Conservation (phyloP, 2,797 vertebrate genomes). For the Anguilla pacifica region DNA sequence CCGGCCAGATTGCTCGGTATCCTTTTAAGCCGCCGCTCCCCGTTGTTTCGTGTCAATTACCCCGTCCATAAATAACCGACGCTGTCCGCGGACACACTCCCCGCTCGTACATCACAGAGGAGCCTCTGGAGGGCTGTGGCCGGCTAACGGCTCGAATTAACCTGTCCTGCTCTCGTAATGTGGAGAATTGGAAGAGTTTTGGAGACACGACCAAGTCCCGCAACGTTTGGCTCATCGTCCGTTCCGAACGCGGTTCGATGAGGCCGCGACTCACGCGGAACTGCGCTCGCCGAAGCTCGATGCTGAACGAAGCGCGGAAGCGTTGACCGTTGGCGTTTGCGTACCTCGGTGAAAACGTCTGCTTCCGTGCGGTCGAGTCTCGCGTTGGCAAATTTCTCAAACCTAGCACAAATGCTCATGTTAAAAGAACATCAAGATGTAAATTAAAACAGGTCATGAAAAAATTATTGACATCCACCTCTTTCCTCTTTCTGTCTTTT, state of each 20-base stretch:
- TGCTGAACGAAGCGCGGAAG: neutral
- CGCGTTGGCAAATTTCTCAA: neutral
- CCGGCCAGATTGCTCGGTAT: conserved; percentile 51
- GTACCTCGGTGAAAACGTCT: neutral
- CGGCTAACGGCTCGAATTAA: conserved; percentile 1
- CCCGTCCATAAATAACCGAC: conserved; percentile 50
- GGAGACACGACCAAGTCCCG: neutral
- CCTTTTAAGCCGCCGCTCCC: conserved; percentile 43
- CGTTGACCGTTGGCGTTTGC: neutral
- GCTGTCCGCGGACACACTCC: neutral
- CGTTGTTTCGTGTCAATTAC: conserved; percentile 53
- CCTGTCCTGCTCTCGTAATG: neutral
- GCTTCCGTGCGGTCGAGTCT: neutral
- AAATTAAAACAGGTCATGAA: neutral
- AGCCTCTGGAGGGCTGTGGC: neutral
- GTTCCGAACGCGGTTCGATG: neutral
- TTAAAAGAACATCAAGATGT: neutral
- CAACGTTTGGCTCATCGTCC: neutral
- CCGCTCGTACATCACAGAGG: conserved; percentile 15
- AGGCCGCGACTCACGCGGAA: neutral
- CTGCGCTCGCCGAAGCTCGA: neutral
- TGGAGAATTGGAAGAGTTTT: neutral
- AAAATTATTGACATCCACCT: neutral
- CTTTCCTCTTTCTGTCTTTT: neutral
- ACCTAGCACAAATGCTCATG: neutral